Evolutionary conservation across 1,140 invertebrate species (phyloP).

Genomic region (Diachasmimorpha longicaudata): DNA sequence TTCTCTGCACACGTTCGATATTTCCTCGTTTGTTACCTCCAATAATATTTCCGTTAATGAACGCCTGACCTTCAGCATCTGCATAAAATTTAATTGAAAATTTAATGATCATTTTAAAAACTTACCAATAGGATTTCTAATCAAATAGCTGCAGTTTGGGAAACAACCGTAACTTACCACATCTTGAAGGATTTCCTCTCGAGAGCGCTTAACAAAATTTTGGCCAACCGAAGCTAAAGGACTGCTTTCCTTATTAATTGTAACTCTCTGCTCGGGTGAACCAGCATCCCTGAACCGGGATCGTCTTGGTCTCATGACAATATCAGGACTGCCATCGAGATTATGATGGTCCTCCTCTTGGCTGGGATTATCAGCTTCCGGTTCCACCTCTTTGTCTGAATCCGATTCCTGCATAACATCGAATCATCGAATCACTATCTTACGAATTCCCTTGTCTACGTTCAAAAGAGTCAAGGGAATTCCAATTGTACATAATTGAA

Average conservation of each 20-base stretch:
- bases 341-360: conserved; percentile 45
- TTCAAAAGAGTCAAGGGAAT: too few relatives aligned
- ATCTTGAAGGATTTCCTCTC: conserved; percentile 65
- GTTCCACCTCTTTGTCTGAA: conserved; percentile 64
- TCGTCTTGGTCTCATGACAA: conserved; percentile 51
- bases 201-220: conserved; percentile 46
- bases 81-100: conserved; percentile 36
- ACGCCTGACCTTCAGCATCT: conserved; percentile 88
- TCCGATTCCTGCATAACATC: conserved; percentile 60
- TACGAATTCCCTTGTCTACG: too few relatives aligned
- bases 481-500: too few relatives aligned
- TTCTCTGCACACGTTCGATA: conserved; percentile 80
- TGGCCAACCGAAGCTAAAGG: conserved; percentile 34
- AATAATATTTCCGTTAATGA: conserved; percentile 91
- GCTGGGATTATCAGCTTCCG: conserved; percentile 45
- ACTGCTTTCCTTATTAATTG: conserved; percentile 41
- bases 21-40: conserved; percentile 91
- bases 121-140: too few relatives aligned
- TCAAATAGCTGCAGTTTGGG: too few relatives aligned
- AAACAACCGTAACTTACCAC: conserved; percentile 46
- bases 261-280: conserved; percentile 44
- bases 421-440: too few relatives aligned
- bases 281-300: conserved; percentile 59
- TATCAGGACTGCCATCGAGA: conserved; percentile 53
- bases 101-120: background rate